A percentile compares a stretch with the other conserved stretches of the same genome.
Evolutionary conservation across 2,113 vertebrate species (phyloP).

Genomic region (Lophura nycthemera): DNA sequence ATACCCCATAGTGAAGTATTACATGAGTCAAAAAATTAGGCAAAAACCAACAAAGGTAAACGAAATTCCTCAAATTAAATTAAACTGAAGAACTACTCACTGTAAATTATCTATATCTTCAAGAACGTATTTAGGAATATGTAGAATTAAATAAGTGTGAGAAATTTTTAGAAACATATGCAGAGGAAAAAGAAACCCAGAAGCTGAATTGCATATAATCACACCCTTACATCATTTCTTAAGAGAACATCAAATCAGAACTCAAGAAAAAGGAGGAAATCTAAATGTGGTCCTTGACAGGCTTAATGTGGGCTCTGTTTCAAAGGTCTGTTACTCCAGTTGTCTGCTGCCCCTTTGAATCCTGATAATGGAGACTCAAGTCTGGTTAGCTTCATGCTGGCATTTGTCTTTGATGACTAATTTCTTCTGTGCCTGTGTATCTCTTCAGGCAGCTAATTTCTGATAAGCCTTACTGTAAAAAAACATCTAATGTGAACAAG

Average conservation of each 20-base stretch:
- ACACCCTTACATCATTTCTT: constrained; percentile 32
- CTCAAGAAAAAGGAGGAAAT: not conserved
- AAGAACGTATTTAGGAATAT: constrained; percentile 11
- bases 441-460: constrained; percentile 34
- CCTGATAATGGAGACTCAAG: constrained; percentile 28
- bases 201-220: constrained; percentile 63
- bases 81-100: constrained; percentile 28
- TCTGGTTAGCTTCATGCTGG: constrained; percentile 55
- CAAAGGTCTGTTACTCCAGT: constrained; percentile 33
- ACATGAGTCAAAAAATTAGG: not conserved
- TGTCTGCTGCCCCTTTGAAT: constrained; percentile 26
- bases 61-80: constrained; percentile 30
- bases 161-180: constrained; percentile 62
- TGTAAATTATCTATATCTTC: constrained; percentile 18
- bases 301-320: constrained; percentile 25
- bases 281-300: not conserved
- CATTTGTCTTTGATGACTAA: constrained; percentile 54
- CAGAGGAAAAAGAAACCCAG: constrained; percentile 35
- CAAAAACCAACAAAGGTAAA: not conserved
- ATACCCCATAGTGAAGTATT: not conserved
- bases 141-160: constrained; percentile 44
- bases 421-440: constrained; percentile 38
- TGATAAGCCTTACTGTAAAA: constrained; percentile 33
- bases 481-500: not conserved
- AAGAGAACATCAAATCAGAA: constrained; percentile 33